Conservation (phyloP, 1,140 invertebrate species). For the Atta colombica region DNA sequence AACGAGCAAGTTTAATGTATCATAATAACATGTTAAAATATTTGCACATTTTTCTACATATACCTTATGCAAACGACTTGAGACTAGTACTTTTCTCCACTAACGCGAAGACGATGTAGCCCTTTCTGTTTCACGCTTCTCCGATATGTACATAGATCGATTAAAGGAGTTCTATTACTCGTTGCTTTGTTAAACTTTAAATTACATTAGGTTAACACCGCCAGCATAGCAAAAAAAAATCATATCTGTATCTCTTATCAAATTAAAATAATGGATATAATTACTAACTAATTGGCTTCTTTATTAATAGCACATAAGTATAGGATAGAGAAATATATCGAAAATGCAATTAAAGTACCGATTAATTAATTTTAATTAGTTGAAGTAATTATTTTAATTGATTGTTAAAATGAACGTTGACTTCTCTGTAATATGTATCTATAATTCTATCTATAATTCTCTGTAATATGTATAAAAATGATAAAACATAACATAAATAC, state of each 20-base stretch:
- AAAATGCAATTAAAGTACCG: not conserved
- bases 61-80: not conserved
- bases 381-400: constrained; percentile 31
- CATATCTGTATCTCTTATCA: constrained; percentile 26
- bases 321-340: not conserved
- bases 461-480: not conserved
- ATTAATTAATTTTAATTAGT: constrained; percentile 46
- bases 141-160: not conserved
- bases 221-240: not conserved
- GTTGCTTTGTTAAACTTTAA: constrained; percentile 13
- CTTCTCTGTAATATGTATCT: not conserved
- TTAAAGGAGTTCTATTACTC: constrained; percentile 43
- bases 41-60: constrained; percentile 50
- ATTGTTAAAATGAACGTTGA: not conserved
- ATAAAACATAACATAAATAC: not conserved
- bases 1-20: constrained; percentile 19
- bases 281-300: constrained; percentile 2
- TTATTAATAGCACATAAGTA: constrained; percentile 18
- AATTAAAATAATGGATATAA: constrained; percentile 34
- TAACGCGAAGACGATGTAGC: constrained; percentile 11
- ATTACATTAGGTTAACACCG: not conserved
- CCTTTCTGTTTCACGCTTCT: constrained; percentile 5
- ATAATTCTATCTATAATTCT: not conserved
- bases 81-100: not conserved
- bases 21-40: constrained; percentile 41